Evolutionary conservation across 1,140 invertebrate genomes (phyloP), one percentile per base, ranked within the genome.

Genomic region (Heliconius hermathena): DNA sequence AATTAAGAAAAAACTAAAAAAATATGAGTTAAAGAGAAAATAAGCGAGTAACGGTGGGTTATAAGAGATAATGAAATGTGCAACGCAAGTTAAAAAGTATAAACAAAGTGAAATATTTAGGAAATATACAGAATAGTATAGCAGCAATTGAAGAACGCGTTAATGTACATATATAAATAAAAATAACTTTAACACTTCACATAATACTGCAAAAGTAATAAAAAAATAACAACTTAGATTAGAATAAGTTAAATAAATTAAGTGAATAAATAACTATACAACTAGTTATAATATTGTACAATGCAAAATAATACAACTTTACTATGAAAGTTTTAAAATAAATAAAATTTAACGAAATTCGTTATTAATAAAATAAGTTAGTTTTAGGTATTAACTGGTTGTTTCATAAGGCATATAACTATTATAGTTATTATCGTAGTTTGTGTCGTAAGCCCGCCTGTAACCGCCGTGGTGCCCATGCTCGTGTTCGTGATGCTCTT

Each of bases 401-500:
- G 87, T 86, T 26, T 93, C 91, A 78, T 94, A 94, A 74, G 93
- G 93, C 89, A 91, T 91, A 26, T 94, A 94, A 54, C 88, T 94
- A 38, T 89, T 92, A 36, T 86, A 85, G 66, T 87, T 93, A 49
- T 90, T 92, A 49, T 90, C 91, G 46, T 85, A 85, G 57, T 86
- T 79, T 36, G 74, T 73, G 16, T 95, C 95, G 79, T 95, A 96
- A 0, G 95, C 95, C 71, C 95, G 91, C 78, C 95, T 95, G 33
- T 93, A 93, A 0, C 92, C 91, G 0, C 92, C 91, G 54, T 94
- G 92, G 66, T 93, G 92, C 0, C 93, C 92, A 78, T 94, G 94
- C 8, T 93, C 90, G 76, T 95, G 91, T 41, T 94, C 92, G 33
- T 94, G 93, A 29, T 92, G 92, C 54, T 97, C 96, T 84, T 97